These are phyloP conservation scores for Cyanoliseus patagonus DNA, from an alignment of 2,113 vertebrate genomes.

Conservation along the genomic window DNA sequence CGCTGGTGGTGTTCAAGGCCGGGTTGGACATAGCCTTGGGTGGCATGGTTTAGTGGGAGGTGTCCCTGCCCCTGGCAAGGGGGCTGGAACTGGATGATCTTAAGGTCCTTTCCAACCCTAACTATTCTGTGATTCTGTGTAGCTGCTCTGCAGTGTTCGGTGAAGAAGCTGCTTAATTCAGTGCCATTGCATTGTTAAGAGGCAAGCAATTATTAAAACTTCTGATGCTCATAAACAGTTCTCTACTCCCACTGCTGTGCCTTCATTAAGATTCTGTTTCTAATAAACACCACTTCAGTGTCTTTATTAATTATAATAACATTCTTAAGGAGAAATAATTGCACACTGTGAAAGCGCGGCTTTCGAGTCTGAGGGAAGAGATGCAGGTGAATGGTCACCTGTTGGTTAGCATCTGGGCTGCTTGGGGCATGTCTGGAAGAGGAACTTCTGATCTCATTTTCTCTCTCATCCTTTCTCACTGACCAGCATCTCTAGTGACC, in stretches of 20 bases:
- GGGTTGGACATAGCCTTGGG: too few relatives aligned
- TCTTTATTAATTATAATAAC: neutral
- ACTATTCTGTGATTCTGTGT: too few relatives aligned
- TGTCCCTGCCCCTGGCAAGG: too few relatives aligned
- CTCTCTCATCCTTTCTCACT: neutral
- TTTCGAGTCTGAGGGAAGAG: neutral
- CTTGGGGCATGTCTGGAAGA: neutral
- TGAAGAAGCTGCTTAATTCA: neutral
- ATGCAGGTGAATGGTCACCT: neutral
- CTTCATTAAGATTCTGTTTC: constrained; percentile 1
- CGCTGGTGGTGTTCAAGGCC: too few relatives aligned
- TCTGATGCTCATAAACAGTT: neutral
- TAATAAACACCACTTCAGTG: neutral
- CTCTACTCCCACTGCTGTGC: neutral
- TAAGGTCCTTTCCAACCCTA: too few relatives aligned
- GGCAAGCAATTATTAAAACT: neutral
- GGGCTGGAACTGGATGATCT: too few relatives aligned
- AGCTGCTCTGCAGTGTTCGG: neutral
- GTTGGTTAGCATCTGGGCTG: neutral
- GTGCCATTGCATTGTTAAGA: neutral
- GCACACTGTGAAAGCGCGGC: neutral
- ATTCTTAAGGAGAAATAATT: neutral
- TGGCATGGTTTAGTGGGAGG: too few relatives aligned
- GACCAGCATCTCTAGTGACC: neutral
- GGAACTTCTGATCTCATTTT: neutral